These are phyloP conservation scores for Latrodectus elegans DNA, from an alignment of 2,888 invertebrate genomes.

Conservation along the genomic window DNA sequence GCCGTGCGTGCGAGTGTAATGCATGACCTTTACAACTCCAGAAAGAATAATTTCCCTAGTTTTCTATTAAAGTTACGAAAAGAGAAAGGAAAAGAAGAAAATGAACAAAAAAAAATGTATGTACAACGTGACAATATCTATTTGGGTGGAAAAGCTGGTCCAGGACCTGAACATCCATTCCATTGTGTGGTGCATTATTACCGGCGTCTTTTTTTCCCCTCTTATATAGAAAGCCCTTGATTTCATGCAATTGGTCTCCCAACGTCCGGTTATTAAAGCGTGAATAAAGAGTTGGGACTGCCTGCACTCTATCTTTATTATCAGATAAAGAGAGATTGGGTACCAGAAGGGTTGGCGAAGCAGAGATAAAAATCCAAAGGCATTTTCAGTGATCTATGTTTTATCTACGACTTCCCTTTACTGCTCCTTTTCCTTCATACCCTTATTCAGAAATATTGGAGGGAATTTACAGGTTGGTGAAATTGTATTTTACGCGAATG, in stretches of 20 bases:
- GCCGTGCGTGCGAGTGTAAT: conserved; percentile 23
- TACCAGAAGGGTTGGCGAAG: too few relatives aligned
- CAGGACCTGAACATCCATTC: conserved; percentile 18
- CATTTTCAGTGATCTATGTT: too few relatives aligned
- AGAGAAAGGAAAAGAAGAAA: too few relatives aligned
- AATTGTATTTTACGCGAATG: too few relatives aligned
- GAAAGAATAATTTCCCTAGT: conserved; percentile 6
- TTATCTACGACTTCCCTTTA: too few relatives aligned
- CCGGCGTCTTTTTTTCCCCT: conserved; percentile 28
- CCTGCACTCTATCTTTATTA: background rate
- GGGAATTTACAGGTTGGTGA: too few relatives aligned
- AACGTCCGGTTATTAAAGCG: conserved; percentile 57
- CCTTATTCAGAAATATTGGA: too few relatives aligned
- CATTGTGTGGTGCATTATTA: conserved; percentile 31
- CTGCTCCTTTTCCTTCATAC: too few relatives aligned
- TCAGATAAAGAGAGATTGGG: too few relatives aligned
- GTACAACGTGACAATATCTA: conserved; percentile 57
- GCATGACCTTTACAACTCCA: conserved; percentile 37
- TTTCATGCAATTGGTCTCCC: conserved; percentile 49
- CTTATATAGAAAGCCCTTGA: conserved; percentile 53
- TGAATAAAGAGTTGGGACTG: background rate
- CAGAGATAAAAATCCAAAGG: too few relatives aligned
- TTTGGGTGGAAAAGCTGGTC: conserved; percentile 19
- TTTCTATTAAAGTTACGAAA: background rate
- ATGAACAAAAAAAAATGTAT: conserved; percentile 11